Conservation (phyloP, 2,113 vertebrate genomes). For the Phylloscopus trochiloides region DNA sequence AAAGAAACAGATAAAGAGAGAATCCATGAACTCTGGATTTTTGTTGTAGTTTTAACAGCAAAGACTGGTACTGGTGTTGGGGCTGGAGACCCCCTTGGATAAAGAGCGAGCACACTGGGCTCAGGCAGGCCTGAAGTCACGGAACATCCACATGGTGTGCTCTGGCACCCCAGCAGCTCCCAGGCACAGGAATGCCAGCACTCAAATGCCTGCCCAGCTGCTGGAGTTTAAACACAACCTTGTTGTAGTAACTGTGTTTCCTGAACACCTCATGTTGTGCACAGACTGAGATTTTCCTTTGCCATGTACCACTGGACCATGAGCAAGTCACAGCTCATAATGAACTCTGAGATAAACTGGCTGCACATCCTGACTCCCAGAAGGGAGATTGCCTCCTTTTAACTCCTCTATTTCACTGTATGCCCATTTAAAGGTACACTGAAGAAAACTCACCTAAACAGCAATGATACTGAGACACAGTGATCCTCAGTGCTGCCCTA, state of each 20-base stretch:
- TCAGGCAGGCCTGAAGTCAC: not conserved
- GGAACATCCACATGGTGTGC: rapidly evolving
- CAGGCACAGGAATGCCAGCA: not conserved
- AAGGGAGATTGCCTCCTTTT: not conserved
- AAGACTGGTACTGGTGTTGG: not conserved
- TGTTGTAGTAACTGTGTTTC: not conserved
- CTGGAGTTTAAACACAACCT: not conserved
- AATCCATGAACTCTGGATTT: not conserved
- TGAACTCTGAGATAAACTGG: rapidly evolving
- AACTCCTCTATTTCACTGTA: not conserved
- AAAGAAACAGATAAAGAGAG: too few relatives aligned
- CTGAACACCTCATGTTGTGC: not conserved
- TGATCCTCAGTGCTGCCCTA: not conserved
- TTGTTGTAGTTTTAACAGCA: not conserved
- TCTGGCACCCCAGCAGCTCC: rapidly evolving
- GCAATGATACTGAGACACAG: not conserved
- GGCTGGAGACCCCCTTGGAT: not conserved
- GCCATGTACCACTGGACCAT: not conserved
- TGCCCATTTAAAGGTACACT: not conserved
- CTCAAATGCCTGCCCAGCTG: not conserved
- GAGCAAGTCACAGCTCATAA: not conserved
- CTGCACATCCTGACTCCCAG: not conserved
- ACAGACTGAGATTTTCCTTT: not conserved
- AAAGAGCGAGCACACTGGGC: rapidly evolving
- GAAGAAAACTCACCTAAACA: not conserved